These are phyloP conservation scores for Eristalis intricaria DNA, from an alignment of 2,888 invertebrate genomes.

Conservation along the genomic window DNA sequence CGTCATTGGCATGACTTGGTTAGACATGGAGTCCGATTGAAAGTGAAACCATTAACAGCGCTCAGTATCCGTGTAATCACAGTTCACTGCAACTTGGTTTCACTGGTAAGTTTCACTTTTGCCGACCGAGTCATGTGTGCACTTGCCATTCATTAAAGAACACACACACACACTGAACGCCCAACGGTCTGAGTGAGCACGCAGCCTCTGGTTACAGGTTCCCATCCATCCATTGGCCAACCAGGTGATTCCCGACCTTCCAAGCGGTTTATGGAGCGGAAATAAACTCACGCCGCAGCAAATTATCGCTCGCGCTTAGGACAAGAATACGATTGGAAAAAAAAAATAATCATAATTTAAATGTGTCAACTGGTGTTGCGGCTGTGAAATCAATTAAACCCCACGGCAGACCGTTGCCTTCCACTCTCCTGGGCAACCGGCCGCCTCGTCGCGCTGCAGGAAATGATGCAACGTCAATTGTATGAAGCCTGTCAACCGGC, in stretches of 20 bases:
- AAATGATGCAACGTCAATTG: conserved; percentile 70
- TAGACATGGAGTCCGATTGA: neutral
- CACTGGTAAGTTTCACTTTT: conserved; percentile 47
- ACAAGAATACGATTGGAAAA: conserved; percentile 18
- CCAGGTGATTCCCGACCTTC: conserved; percentile 59
- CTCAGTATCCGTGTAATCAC: conserved; percentile 11
- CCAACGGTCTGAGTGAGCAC: conserved; percentile 27
- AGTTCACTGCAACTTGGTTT: conserved; percentile 1
- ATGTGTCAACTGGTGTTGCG: conserved; percentile 67
- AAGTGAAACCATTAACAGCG: neutral
- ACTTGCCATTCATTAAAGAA: conserved; percentile 24
- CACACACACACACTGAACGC: conserved; percentile 50
- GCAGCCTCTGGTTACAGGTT: neutral
- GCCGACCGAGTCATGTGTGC: neutral
- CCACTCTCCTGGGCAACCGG: conserved; percentile 22
- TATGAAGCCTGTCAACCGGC: conserved; percentile 68
- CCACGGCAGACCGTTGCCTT: conserved; percentile 27
- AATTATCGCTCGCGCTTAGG: conserved; percentile 45
- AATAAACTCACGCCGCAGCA: conserved; percentile 53
- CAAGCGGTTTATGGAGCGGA: conserved; percentile 56
- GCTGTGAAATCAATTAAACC: conserved; percentile 70
- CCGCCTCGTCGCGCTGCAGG: conserved; percentile 24
- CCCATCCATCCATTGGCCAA: conserved; percentile 5
- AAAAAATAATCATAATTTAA: conserved; percentile 59
- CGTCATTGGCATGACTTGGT: no score